Percentiles rank a stretch among this genome's conserved stretches.
phyloP scores from a whole-genome alignment of 2,797 vertebrate species.

The Poecilia gillii region DNA sequence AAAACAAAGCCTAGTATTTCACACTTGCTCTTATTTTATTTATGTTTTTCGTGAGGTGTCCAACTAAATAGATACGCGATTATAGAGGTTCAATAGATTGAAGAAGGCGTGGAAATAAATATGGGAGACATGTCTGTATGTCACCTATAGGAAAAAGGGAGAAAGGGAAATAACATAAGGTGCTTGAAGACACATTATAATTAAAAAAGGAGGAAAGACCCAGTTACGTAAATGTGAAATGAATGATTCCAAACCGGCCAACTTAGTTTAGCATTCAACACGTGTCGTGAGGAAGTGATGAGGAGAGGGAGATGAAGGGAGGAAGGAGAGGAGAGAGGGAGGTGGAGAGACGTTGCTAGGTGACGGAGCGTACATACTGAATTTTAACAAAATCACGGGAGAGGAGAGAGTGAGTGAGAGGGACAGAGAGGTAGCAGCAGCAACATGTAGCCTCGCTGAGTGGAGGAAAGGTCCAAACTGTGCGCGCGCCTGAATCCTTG shows the following conservation, averaged over 20 bases:
- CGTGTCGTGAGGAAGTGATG: slow-evolving; percentile 79
- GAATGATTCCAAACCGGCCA: slow-evolving; percentile 49
- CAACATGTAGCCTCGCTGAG: slow-evolving; percentile 77
- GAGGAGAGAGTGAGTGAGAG: slow-evolving; percentile 64
- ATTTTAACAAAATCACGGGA: slow-evolving; percentile 83
- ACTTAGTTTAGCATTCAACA: slow-evolving; percentile 85
- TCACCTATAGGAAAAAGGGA: background rate
- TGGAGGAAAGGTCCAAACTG: slow-evolving; percentile 74
- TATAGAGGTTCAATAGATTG: background rate
- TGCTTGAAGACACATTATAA: background rate
- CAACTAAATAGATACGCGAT: background rate
- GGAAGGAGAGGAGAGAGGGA: slow-evolving; percentile 41
- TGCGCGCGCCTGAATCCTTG: slow-evolving; percentile 31
- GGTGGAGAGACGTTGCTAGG: slow-evolving; percentile 79
- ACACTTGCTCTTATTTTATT: background rate
- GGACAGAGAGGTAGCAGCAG: slow-evolving; percentile 60
- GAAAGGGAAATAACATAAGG: background rate
- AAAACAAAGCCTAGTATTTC: background rate
- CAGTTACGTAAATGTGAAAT: background rate
- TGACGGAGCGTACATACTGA: slow-evolving; percentile 85
- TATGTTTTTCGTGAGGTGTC: background rate
- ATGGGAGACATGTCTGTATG: background rate
- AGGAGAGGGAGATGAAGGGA: slow-evolving; percentile 42
- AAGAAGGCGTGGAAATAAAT: background rate
- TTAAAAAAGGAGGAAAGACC: background rate